Evolutionary conservation across 2,888 invertebrate genomes (phyloP).

Genomic region (Agonopterix subpropinquella): DNA sequence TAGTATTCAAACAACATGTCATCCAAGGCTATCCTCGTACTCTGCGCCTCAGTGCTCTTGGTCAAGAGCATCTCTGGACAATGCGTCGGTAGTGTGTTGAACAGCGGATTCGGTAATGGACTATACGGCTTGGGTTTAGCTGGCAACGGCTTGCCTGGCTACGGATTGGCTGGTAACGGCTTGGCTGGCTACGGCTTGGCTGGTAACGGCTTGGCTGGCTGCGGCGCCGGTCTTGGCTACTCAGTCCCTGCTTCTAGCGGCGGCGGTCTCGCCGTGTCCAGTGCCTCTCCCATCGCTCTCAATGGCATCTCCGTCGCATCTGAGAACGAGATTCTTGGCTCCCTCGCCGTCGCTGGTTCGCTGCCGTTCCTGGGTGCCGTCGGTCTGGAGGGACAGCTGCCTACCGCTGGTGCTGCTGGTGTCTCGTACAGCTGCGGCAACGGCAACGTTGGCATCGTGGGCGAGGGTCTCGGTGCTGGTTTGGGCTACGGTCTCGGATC

Average conservation of each 20-base stretch:
- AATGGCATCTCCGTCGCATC: conserved; percentile 25
- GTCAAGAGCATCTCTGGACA: conserved; percentile 6
- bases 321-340: conserved; percentile 25
- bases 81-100: background rate
- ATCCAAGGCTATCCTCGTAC: conserved; percentile 17
- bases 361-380: conserved; percentile 27
- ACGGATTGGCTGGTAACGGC: background rate
- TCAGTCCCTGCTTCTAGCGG: conserved; percentile 4
- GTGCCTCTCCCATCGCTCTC: conserved; percentile 21
- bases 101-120: background rate
- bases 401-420: conserved; percentile 22
- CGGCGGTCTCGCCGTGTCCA: conserved; percentile 16
- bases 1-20: conserved; percentile 11
- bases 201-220: background rate
- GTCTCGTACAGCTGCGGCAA: conserved; percentile 27
- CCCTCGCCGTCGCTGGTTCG: conserved; percentile 18
- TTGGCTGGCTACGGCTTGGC: background rate
- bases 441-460: conserved; percentile 15
- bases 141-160: background rate
- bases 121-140: conserved; percentile 7
- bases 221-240: background rate
- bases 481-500: conserved; percentile 13
- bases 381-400: conserved; percentile 19
- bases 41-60: conserved; percentile 23
- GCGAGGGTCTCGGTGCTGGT: background rate